Evolutionary conservation across 2,113 vertebrate genomes (phyloP).

Genomic region (Gorsachius goisagi): DNA sequence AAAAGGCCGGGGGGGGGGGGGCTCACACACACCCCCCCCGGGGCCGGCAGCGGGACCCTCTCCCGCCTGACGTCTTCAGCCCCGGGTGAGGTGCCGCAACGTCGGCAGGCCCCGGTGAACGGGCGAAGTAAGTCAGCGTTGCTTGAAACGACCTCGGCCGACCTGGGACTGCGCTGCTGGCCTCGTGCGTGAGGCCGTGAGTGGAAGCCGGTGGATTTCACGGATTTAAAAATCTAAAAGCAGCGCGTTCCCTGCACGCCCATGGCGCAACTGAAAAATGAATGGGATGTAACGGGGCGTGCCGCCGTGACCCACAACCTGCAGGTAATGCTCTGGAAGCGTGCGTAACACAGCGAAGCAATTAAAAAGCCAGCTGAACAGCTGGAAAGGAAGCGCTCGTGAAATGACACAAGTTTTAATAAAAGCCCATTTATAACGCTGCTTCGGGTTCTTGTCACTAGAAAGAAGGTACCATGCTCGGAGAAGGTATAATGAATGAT

Average conservation of each 20-base stretch:
- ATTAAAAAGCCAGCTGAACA: background rate
- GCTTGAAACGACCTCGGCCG: background rate
- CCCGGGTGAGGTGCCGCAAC: background rate
- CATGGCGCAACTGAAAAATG: background rate
- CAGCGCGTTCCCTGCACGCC: background rate
- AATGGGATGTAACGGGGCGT: accelerated
- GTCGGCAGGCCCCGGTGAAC: background rate
- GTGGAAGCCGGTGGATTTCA: accelerated
- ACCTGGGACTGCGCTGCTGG: too few relatives aligned
- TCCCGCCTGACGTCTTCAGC: too few relatives aligned
- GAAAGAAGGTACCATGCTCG: background rate
- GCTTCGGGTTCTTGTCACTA: background rate
- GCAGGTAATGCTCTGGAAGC: background rate
- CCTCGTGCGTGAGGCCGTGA: accelerated
- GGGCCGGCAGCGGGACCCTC: background rate
- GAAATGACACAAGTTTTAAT: background rate
- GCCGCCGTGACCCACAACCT: background rate
- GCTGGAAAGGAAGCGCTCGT: background rate
- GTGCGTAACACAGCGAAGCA: background rate
- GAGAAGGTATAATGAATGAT: background rate
- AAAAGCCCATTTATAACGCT: background rate
- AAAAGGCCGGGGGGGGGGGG: too few relatives aligned
- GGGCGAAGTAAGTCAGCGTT: background rate
- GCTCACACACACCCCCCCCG: too few relatives aligned
- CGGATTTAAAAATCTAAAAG: background rate